These are phyloP conservation scores for Bos indicus DNA, from an alignment of 2,113 vertebrate genomes.

Conservation along the genomic window DNA sequence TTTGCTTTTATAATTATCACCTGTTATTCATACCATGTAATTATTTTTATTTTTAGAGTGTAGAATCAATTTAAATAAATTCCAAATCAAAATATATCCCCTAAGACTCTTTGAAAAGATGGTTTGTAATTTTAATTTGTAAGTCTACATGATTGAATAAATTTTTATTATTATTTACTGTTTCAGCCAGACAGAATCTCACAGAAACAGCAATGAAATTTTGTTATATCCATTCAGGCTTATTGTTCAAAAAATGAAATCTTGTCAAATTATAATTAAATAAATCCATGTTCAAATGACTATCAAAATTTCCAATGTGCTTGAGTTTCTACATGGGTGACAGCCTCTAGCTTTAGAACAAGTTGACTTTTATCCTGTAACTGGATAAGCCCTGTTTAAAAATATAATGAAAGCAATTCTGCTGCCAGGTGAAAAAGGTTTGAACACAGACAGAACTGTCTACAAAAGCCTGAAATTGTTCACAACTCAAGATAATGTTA, in stretches of 20 bases:
- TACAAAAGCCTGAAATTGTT: constrained; percentile 65
- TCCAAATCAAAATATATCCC: not conserved
- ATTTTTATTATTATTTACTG: not conserved
- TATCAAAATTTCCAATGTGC: constrained; percentile 58
- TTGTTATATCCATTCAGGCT: not conserved
- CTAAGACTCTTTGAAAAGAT: constrained; percentile 47
- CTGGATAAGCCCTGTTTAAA: constrained; percentile 46
- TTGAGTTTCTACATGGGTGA: constrained; percentile 61
- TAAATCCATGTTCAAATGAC: constrained; percentile 63
- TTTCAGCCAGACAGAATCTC: not conserved
- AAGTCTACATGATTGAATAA: not conserved
- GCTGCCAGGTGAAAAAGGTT: constrained; percentile 54
- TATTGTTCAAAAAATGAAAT: constrained; percentile 62
- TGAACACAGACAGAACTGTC: constrained; percentile 58
- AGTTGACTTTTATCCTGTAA: constrained; percentile 65
- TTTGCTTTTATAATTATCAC: not conserved
- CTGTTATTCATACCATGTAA: not conserved
- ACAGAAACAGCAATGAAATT: not conserved
- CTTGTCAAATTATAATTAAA: constrained; percentile 59
- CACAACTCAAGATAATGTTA: constrained; percentile 49
- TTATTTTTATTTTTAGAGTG: not conserved
- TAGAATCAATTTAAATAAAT: not conserved
- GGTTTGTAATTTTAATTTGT: constrained; percentile 28
- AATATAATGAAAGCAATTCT: constrained; percentile 38
- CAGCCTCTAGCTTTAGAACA: constrained; percentile 63